These are phyloP conservation scores for Rotaria magnacalcarata DNA, from an alignment of 2,888 invertebrate species.

Conservation along the genomic window DNA sequence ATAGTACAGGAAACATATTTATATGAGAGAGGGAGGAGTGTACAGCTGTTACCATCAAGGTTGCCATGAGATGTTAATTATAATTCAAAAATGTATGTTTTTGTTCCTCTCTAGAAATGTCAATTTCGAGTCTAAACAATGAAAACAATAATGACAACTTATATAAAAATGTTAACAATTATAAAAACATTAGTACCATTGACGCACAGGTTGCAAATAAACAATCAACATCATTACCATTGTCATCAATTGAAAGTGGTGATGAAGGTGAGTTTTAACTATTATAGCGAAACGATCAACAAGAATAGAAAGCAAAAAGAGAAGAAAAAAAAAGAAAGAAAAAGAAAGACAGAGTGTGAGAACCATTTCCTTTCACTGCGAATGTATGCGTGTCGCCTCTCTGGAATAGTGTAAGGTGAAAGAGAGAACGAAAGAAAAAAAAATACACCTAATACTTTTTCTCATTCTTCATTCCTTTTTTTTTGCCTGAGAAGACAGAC, in stretches of 20 bases:
- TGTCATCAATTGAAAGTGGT: not conserved
- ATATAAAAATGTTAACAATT: not conserved
- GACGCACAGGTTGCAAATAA: not conserved
- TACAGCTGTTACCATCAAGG: not conserved
- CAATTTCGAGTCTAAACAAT: not conserved
- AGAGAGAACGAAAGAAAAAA: not conserved
- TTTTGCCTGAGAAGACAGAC: not conserved
- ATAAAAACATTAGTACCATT: too few relatives aligned
- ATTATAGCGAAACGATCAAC: not conserved
- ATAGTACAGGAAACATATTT: not conserved
- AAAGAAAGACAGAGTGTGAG: not conserved
- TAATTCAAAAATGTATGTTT: not conserved
- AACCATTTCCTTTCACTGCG: not conserved
- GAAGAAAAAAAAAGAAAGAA: not conserved
- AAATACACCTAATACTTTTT: not conserved
- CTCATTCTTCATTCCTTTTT: not conserved
- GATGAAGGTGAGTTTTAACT: conserved; percentile 2
- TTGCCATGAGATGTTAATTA: not conserved
- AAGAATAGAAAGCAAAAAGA: not conserved
- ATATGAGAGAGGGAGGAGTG: not conserved
- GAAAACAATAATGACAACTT: not conserved
- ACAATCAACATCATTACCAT: not conserved
- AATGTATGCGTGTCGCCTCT: not conserved
- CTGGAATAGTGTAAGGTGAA: not conserved
- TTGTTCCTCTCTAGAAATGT: not conserved